Evolutionary conservation across 2,113 vertebrate species (phyloP).

Genomic region (Dryoscopus gambensis): DNA sequence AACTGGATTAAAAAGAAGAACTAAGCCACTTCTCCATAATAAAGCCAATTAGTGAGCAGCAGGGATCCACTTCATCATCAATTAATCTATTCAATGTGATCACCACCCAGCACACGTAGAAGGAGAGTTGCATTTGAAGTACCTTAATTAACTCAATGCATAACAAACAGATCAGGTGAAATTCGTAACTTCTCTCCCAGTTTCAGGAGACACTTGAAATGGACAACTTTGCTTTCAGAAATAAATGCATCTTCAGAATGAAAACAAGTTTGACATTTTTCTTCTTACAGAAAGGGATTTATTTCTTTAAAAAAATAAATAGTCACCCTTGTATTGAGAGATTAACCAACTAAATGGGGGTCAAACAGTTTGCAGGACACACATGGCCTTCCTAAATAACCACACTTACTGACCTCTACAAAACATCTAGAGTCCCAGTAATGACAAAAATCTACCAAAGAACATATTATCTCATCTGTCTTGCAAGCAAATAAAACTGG

Average conservation of each 20-base stretch:
- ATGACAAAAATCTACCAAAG: background rate
- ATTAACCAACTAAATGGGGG: background rate
- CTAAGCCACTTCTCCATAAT: conserved; percentile 43
- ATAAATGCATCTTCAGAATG: background rate
- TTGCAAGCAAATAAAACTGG: background rate
- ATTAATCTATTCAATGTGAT: conserved; percentile 45
- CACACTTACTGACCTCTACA: background rate
- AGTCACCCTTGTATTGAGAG: background rate
- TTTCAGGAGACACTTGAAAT: background rate
- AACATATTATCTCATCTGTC: background rate
- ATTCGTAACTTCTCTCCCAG: background rate
- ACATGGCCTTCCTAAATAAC: background rate
- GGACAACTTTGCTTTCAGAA: background rate
- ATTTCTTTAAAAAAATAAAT: background rate
- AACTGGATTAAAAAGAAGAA: conserved; percentile 59
- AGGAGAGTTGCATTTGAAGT: conserved; percentile 4
- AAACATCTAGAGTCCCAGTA: background rate
- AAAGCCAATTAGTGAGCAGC: conserved; percentile 66
- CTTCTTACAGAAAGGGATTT: background rate
- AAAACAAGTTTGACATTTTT: background rate
- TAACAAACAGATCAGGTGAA: background rate
- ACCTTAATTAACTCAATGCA: conserved; percentile 18
- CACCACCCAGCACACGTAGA: background rate
- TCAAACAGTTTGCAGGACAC: background rate
- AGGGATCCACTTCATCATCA: conserved; percentile 47